Evolutionary conservation across 1,140 invertebrate genomes (phyloP).

Genomic region (Chelonus insularis): DNA sequence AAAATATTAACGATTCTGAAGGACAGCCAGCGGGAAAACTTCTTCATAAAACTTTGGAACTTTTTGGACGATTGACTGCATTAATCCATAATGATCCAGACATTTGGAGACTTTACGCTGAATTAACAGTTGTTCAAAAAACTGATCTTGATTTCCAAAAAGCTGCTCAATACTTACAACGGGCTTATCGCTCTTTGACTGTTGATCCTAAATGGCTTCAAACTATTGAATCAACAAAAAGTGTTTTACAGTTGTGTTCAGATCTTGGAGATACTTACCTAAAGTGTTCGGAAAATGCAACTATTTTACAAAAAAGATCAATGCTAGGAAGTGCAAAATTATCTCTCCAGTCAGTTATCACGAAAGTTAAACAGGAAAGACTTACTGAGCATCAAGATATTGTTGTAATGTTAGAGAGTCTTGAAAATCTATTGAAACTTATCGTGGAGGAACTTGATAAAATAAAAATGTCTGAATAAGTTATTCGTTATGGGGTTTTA

Average conservation of each 20-base stretch:
- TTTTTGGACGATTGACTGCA: conserved; percentile 81
- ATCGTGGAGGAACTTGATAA: conserved; percentile 35
- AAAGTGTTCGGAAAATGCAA: conserved; percentile 41
- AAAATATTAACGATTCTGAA: conserved; percentile 66
- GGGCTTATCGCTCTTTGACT: conserved; percentile 64
- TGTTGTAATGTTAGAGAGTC: conserved; percentile 40
- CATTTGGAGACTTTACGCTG: conserved; percentile 80
- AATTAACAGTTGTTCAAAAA: conserved; percentile 64
- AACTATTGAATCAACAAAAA: conserved; percentile 55
- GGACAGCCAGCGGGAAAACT: conserved; percentile 62
- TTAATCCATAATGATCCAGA: conserved; percentile 69
- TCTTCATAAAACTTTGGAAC: conserved; percentile 68
- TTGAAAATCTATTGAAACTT: conserved; percentile 38
- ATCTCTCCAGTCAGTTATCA: conserved; percentile 61
- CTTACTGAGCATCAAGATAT: conserved; percentile 51
- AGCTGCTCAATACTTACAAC: conserved; percentile 66
- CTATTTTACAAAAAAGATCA: conserved; percentile 49
- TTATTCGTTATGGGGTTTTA: not conserved
- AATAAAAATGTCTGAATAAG: conserved; percentile 8
- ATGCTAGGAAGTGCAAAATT: conserved; percentile 66
- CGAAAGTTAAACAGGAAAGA: conserved; percentile 58
- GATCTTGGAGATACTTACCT: conserved; percentile 53
- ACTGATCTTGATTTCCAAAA: conserved; percentile 57
- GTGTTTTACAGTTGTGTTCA: conserved; percentile 58
- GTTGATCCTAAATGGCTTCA: conserved; percentile 68